Evolutionary conservation across 2,888 invertebrate species (phyloP).

Genomic region (Meandrusa payeni): DNA sequence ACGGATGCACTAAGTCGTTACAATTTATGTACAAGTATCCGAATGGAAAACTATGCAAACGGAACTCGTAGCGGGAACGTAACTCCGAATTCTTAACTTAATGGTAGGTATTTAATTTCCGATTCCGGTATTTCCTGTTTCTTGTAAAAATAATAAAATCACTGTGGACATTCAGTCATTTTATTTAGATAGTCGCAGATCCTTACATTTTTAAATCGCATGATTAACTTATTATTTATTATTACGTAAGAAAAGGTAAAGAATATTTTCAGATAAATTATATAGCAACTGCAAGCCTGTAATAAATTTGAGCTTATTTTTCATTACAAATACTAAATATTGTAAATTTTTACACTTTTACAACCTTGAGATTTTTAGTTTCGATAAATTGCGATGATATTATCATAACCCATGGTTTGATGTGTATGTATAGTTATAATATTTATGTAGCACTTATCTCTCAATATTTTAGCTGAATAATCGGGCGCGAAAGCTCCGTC

Average conservation of each 20-base stretch:
- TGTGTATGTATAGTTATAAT: constrained; percentile 16
- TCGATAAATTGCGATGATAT: not conserved
- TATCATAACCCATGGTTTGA: constrained; percentile 21
- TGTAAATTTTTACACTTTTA: too few relatives aligned
- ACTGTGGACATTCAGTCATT: too few relatives aligned
- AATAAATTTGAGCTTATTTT: too few relatives aligned
- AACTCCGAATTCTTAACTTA: constrained; percentile 27
- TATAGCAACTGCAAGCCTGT: too few relatives aligned
- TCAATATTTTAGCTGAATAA: constrained; percentile 56
- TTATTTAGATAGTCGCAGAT: too few relatives aligned
- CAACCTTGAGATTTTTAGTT: too few relatives aligned
- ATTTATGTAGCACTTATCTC: constrained; percentile 36
- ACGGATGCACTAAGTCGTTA: too few relatives aligned
- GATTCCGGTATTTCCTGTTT: constrained; percentile 30
- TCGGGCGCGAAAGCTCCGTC: constrained; percentile 74
- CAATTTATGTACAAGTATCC: constrained; percentile 26
- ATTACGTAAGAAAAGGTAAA: too few relatives aligned
- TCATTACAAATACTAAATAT: too few relatives aligned
- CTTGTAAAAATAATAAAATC: not conserved
- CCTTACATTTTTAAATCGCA: too few relatives aligned
- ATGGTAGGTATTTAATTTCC: constrained; percentile 27
- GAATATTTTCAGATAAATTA: too few relatives aligned
- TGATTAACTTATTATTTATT: too few relatives aligned
- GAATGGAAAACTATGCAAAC: constrained; percentile 23
- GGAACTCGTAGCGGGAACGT: constrained; percentile 35